Base-by-base conservation (phyloP, 2,888 invertebrate species). In the Herminia tarsipennalis region DNA sequence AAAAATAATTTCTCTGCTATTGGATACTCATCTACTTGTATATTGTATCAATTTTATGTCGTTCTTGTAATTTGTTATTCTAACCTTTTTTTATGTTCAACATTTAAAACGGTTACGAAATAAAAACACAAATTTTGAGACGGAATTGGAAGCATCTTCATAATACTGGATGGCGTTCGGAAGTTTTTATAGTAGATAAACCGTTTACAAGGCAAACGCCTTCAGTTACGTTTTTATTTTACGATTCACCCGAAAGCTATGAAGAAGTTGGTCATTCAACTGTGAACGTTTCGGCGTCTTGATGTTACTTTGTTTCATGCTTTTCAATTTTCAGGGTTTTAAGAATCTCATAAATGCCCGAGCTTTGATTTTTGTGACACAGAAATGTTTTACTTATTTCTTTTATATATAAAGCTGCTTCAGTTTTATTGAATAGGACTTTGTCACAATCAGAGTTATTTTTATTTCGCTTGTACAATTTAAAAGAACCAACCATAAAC, bases 181-280 rank as follows among this genome's bases (percentile, higher is more conserved):
- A 66, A 48, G 44, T 48, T 66, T 66, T 66, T 62, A 66, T 66
- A 27, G 45, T 42, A 48, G 35, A 66, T 61, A 61, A 61, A 66
- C 37, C 41, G 67, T 61, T 61, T 57, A 62, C 45, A 49, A 48
- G 48, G 43, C 33, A 42, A 25, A 12, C 16, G 46, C 41, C 27
- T 34, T 43, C n/a, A 29, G 47, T 30, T 32, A 44, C 47, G 47
- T 56, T 66, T 60, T 51, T 39, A 62, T 66, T 66, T 66, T 55
- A 60, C 56, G 50, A 50, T 43, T 45, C 12, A 21, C 21, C 36
- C 33, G 42, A 30, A 39, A 14, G 32, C 33, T 46, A 24, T 35
- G 27, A 24, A 47, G 14, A 27, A 33, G 42, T 22, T 43, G 33
- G 25, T 24, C 36, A 52, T 56, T 57, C 40, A 49, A 32, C 45